Conservation (phyloP, 2,888 invertebrate genomes). For the Acleris sparsana region DNA sequence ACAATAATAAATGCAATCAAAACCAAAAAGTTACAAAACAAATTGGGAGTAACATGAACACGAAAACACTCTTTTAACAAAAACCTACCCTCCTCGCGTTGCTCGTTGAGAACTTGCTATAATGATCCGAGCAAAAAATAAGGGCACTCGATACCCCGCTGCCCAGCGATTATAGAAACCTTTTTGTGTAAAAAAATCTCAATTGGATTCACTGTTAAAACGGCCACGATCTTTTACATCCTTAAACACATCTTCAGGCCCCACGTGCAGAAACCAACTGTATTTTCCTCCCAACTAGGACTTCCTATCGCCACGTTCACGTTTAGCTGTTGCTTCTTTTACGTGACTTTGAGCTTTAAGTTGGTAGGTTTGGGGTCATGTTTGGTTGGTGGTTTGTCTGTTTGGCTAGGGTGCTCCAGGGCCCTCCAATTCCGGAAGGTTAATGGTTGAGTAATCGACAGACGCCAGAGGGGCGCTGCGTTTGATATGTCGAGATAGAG, state of each 20-base stretch:
- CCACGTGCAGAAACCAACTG: slow-evolving; percentile 46
- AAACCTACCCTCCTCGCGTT: slow-evolving; percentile 30
- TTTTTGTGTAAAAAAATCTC: slow-evolving; percentile 51
- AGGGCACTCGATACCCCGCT: slow-evolving; percentile 41
- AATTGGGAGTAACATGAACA: slow-evolving; percentile 10
- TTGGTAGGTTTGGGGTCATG: slow-evolving; percentile 41
- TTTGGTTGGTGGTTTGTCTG: slow-evolving; percentile 42
- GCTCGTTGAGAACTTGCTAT: slow-evolving; percentile 35
- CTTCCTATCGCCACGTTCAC: slow-evolving; percentile 31
- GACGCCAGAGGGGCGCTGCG: slow-evolving; percentile 60
- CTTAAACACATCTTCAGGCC: slow-evolving; percentile 46
- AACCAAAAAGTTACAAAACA: slow-evolving; percentile 1
- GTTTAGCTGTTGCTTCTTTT: slow-evolving; percentile 21
- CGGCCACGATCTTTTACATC: slow-evolving; percentile 43
- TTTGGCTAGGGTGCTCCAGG: slow-evolving; percentile 45
- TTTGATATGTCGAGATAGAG: slow-evolving; percentile 64
- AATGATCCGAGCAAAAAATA: slow-evolving; percentile 35
- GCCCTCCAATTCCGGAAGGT: slow-evolving; percentile 58
- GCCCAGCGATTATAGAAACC: slow-evolving; percentile 63
- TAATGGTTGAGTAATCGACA: slow-evolving; percentile 76
- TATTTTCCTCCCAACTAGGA: slow-evolving; percentile 42
- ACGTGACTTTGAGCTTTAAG: slow-evolving; percentile 39
- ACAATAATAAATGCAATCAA: background rate
- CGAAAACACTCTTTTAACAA: slow-evolving; percentile 29
- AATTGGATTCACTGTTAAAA: slow-evolving; percentile 53